Conservation (phyloP, 2,797 vertebrate species). For the Phrynocephalus forsythii region DNA sequence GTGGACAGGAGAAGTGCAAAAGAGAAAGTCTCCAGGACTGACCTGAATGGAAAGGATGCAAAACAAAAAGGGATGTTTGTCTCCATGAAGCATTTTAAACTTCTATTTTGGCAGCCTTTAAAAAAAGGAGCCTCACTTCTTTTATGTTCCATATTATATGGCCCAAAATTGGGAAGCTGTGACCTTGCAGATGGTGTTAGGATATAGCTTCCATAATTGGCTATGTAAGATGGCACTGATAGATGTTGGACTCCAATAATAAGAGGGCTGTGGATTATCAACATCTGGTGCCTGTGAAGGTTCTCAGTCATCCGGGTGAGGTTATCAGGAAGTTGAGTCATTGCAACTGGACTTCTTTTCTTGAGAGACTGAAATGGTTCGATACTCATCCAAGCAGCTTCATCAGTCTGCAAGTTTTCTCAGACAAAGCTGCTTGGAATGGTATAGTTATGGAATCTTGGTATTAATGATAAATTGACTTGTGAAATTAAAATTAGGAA, state of each 20-base stretch:
- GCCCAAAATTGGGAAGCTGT: background rate
- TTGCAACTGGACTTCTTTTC: too few relatives aligned
- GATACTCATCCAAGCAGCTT: too few relatives aligned
- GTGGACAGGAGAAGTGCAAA: conserved; percentile 90
- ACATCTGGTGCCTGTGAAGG: too few relatives aligned
- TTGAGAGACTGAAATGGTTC: too few relatives aligned
- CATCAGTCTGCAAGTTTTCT: too few relatives aligned
- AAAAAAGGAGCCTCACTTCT: background rate
- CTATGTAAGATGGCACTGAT: background rate
- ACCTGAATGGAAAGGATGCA: conserved; percentile 76
- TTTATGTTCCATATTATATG: background rate
- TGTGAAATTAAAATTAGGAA: too few relatives aligned
- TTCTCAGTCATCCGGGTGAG: too few relatives aligned
- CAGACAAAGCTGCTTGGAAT: too few relatives aligned
- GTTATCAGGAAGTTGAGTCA: too few relatives aligned
- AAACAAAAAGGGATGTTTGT: background rate
- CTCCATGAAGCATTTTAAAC: background rate
- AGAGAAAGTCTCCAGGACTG: conserved; percentile 91
- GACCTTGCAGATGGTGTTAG: background rate
- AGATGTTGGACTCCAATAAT: background rate
- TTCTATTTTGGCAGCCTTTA: background rate
- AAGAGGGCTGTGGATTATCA: background rate
- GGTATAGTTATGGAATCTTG: too few relatives aligned
- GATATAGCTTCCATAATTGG: background rate
- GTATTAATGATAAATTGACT: too few relatives aligned